phyloP scores from a whole-genome alignment of 2,888 invertebrate genomes.

The Catocala fraxini region DNA sequence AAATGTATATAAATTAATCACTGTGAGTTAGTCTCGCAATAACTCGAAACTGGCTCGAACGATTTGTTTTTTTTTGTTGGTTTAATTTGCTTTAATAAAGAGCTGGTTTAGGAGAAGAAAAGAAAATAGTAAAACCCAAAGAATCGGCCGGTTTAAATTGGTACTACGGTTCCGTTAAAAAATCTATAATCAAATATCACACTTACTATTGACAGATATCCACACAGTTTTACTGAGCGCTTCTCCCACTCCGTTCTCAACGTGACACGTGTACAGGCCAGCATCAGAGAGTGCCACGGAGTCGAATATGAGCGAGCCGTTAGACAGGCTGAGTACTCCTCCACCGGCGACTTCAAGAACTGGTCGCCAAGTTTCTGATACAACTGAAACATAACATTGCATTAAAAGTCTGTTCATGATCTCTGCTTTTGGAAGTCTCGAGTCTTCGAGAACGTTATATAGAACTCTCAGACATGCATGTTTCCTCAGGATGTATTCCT shows the following conservation, averaged over 20 bases:
- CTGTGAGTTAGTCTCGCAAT: too few relatives aligned
- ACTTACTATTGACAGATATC: conserved; percentile 85
- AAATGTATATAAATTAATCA: too few relatives aligned
- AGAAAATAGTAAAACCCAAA: too few relatives aligned
- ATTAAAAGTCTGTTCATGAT: neutral
- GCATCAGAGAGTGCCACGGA: conserved; percentile 81
- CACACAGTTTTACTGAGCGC: conserved; percentile 83
- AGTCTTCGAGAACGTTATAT: too few relatives aligned
- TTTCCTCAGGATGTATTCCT: too few relatives aligned
- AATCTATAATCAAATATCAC: neutral
- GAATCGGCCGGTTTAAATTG: too few relatives aligned
- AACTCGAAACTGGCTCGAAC: too few relatives aligned
- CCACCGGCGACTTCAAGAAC: conserved; percentile 83
- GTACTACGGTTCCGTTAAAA: too few relatives aligned
- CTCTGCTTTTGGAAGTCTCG: neutral
- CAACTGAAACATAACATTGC: conserved; percentile 59
- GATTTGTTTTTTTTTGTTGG: too few relatives aligned
- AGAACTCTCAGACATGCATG: too few relatives aligned
- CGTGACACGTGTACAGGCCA: conserved; percentile 82
- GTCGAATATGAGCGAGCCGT: conserved; percentile 82
- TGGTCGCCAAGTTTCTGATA: conserved; percentile 80
- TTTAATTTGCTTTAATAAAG: too few relatives aligned
- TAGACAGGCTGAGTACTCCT: conserved; percentile 81
- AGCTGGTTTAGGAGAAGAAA: too few relatives aligned
- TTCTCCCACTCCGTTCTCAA: conserved; percentile 85